phyloP scores from a whole-genome alignment of 1,140 invertebrate genomes.

The Drosophila tristis region DNA sequence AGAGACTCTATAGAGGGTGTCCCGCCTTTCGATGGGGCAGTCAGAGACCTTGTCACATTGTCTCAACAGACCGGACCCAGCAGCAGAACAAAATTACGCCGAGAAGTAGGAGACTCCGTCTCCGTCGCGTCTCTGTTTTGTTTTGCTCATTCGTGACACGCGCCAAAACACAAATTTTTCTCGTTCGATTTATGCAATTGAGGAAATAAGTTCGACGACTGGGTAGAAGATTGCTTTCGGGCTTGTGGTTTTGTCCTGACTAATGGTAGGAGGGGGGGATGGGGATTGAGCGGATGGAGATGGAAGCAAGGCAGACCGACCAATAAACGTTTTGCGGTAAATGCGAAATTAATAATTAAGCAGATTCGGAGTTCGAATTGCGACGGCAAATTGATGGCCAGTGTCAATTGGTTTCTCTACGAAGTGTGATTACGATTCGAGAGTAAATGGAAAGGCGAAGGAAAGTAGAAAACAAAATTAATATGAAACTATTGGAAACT shows the following conservation, averaged over 20 bases:
- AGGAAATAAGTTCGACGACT: slow-evolving; percentile 70
- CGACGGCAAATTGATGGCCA: slow-evolving; percentile 50
- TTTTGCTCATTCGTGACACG: slow-evolving; percentile 77
- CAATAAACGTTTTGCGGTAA: slow-evolving; percentile 79
- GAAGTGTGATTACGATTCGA: slow-evolving; percentile 41
- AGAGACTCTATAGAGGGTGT: slow-evolving; percentile 40
- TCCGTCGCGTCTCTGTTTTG: slow-evolving; percentile 31
- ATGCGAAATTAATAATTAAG: slow-evolving; percentile 82
- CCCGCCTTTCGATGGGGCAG: slow-evolving; percentile 32
- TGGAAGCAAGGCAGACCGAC: slow-evolving; percentile 40
- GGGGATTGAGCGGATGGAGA: slow-evolving; percentile 6
- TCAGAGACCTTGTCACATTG: slow-evolving; percentile 71
- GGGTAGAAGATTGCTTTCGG: slow-evolving; percentile 48
- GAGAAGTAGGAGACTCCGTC: slow-evolving; percentile 23
- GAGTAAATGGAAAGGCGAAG: too few species aligned
- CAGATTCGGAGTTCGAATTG: slow-evolving; percentile 32
- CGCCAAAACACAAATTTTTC: slow-evolving; percentile 80
- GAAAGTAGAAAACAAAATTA: too few species aligned
- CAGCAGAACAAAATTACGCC: slow-evolving; percentile 21
- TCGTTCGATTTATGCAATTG: slow-evolving; percentile 80
- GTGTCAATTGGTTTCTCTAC: slow-evolving; percentile 53
- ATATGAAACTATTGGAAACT: too few species aligned
- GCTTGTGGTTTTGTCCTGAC: slow-evolving; percentile 13
- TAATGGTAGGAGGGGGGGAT: neutral
- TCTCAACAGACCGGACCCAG: slow-evolving; percentile 49